Conservation (phyloP, 1,140 invertebrate species). For the Caerostris extrusa region DNA sequence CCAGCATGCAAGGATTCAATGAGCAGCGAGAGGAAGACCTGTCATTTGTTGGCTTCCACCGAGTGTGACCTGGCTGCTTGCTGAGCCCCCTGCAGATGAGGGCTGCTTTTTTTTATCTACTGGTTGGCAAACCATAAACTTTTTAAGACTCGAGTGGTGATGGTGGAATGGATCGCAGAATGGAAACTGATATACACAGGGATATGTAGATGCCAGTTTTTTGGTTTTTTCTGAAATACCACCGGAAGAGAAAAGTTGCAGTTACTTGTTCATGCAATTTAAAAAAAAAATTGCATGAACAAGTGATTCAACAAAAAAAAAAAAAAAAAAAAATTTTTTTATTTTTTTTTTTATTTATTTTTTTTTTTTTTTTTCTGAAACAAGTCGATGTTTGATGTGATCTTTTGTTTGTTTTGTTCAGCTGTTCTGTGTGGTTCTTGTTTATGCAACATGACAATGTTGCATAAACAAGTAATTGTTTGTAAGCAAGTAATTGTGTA, state of each 20-base stretch:
- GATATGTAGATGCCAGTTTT: not conserved
- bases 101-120: conserved; percentile 34
- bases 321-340: too few species aligned
- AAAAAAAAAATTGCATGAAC: too few species aligned
- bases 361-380: too few species aligned
- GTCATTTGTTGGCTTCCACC: conserved; percentile 15
- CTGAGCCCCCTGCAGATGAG: not conserved
- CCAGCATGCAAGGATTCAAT: conserved; percentile 10
- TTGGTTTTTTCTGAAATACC: not conserved
- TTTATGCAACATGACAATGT: too few species aligned
- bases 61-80: not conserved
- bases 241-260: not conserved
- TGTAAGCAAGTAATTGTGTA: too few species aligned
- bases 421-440: too few species aligned
- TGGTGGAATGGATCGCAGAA: not conserved
- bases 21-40: not conserved
- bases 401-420: too few species aligned
- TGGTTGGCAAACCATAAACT: not conserved
- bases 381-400: too few species aligned
- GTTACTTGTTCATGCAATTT: too few species aligned
- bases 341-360: too few species aligned
- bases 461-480: too few species aligned
- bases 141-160: not conserved
- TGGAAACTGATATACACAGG: not conserved
- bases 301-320: too few species aligned